phyloP scores from a whole-genome alignment of 2,888 invertebrate species.

The Xestia c-nigrum region DNA sequence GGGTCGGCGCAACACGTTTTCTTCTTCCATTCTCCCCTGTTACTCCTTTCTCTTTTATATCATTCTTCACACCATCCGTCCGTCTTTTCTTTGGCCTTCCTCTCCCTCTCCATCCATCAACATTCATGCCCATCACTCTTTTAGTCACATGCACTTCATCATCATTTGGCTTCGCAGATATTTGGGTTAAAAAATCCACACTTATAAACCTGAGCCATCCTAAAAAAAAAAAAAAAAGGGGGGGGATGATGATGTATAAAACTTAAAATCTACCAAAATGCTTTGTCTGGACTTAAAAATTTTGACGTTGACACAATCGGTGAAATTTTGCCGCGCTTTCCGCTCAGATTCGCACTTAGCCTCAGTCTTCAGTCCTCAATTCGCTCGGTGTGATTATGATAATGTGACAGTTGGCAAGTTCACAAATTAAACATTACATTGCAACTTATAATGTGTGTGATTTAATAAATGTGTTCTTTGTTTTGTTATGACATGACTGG shows the following conservation, averaged over 20 bases:
- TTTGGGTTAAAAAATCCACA: too few species aligned
- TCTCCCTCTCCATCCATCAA: too few species aligned
- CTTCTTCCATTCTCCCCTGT: too few species aligned
- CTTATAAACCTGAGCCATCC: too few species aligned
- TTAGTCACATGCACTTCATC: too few species aligned
- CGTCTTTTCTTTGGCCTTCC: too few species aligned
- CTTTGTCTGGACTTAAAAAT: background rate
- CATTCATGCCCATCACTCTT: too few species aligned
- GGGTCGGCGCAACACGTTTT: too few species aligned
- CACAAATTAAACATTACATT: conserved; percentile 56
- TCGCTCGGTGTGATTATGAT: conserved; percentile 62
- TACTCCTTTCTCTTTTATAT: too few species aligned
- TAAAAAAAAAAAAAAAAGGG: too few species aligned
- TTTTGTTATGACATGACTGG: conserved; percentile 38
- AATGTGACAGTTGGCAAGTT: conserved; percentile 62
- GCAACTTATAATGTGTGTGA: conserved; percentile 32
- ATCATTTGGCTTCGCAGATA: too few species aligned
- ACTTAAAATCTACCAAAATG: background rate
- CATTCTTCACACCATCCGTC: too few species aligned
- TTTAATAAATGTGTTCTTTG: conserved; percentile 39
- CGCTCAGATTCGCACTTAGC: conserved; percentile 21
- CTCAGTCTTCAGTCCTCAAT: conserved; percentile 44
- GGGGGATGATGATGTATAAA: background rate
- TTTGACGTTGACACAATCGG: background rate
- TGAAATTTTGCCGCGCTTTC: background rate